These are phyloP conservation scores for Symphodus melops DNA, from an alignment of 2,113 vertebrate species.

Conservation along the genomic window DNA sequence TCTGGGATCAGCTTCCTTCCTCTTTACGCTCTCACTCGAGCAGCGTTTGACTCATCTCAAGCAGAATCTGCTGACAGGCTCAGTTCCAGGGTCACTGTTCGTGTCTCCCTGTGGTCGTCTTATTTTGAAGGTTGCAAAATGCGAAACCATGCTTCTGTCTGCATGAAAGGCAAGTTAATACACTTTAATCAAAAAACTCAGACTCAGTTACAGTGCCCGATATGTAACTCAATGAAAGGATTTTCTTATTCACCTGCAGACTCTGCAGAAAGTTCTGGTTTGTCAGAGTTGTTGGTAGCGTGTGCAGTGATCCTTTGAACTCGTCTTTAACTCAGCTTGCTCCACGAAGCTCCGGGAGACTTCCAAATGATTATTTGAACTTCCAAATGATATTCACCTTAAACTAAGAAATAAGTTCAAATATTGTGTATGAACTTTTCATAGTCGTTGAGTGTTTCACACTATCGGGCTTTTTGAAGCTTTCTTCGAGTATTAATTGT, in stretches of 20 bases:
- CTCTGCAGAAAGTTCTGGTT: background rate
- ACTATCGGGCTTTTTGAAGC: too few relatives aligned
- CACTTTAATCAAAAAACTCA: background rate
- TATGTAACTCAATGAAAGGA: too few relatives aligned
- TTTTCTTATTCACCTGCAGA: background rate
- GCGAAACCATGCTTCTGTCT: slow-evolving; percentile 28
- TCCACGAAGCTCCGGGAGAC: slow-evolving; percentile 26
- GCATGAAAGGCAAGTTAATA: background rate
- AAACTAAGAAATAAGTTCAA: slow-evolving; percentile 9
- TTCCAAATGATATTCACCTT: slow-evolving; percentile 15
- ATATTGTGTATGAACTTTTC: slow-evolving; percentile 33
- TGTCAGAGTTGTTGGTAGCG: background rate
- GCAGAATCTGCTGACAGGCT: slow-evolving; percentile 46
- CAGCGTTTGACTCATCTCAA: slow-evolving; percentile 50
- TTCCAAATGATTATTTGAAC: slow-evolving; percentile 34
- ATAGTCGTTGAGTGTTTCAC: slow-evolving; percentile 20
- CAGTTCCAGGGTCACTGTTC: slow-evolving; percentile 51
- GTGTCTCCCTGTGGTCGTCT: slow-evolving; percentile 30
- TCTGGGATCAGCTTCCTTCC: slow-evolving; percentile 44
- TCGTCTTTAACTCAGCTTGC: slow-evolving; percentile 46
- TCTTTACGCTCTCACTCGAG: slow-evolving; percentile 26
- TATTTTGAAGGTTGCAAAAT: slow-evolving; percentile 9
- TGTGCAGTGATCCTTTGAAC: slow-evolving; percentile 30
- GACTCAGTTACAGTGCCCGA: background rate
- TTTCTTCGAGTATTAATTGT: too few relatives aligned